Evolutionary conservation across 2,113 vertebrate genomes (phyloP), one percentile per base, ranked within the genome.

Genomic region (Pterocles burchelli): DNA sequence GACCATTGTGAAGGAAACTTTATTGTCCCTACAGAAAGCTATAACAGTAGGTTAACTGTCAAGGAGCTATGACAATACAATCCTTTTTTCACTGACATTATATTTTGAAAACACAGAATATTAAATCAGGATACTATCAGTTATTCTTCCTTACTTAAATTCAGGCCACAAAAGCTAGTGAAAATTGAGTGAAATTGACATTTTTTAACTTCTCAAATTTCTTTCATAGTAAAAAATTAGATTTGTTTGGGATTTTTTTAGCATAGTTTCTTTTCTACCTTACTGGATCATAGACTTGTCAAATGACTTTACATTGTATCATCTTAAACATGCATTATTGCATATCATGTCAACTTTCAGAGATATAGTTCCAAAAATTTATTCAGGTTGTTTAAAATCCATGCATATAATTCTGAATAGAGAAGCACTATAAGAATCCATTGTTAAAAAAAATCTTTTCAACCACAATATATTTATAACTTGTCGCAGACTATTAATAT

Each of bases 81-180:
- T 88, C 63, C 61, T 90, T 95, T 93, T 88, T 85, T 90, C 82
- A 88, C 34, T 96, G 90, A 95, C 92, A 92, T 72, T 94, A 25
- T 88, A 74, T 93, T 94, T 89, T 90, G 90, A 96, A 97, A 96
- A 95, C 85, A 95, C 67, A 74, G 95, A 97, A 94, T 96, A 96
- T 93, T 95, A 96, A 96, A 94, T 92, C 72, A 93, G 79, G 33
- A 84, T 83, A 92, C 79, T 88, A 88, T 71, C 72, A 92, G 54
- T 82, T 96, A 90, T 92, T 93, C 68, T 72, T 71, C 38, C 72
- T 93, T 66, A 41, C 87, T 89, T 81, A 92, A 95, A 96, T 74
- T 78, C 75, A 55, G 80, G 21, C 13, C 61, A 94, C 67, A 93
- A 90, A 91, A 90, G 46, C 24, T 67, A 74, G 59, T 67, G 45